Percentiles rank a stretch among this genome's conserved stretches.
These are phyloP conservation scores for Sus cebifrons DNA, from an alignment of 2,797 vertebrate genomes.

Conservation along the genomic window DNA sequence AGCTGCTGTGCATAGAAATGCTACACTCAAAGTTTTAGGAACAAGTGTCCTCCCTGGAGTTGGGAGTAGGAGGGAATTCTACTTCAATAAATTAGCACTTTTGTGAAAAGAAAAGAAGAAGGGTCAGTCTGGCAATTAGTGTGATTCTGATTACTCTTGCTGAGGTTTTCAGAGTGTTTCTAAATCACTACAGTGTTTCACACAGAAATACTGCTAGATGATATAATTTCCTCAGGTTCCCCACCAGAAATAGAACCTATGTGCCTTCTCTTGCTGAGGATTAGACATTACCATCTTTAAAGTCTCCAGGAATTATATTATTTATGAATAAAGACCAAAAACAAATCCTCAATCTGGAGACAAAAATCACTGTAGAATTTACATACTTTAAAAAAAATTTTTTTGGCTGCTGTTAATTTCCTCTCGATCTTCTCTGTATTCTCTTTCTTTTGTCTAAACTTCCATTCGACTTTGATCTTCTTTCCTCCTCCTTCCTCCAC, in stretches of 20 bases:
- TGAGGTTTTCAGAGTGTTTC: constrained; percentile 11
- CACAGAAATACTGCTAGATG: background rate
- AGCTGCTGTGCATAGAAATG: background rate
- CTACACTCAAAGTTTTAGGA: background rate
- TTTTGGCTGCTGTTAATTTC: background rate
- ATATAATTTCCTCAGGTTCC: background rate
- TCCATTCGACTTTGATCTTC: background rate
- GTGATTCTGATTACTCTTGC: background rate
- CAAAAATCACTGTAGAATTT: constrained; percentile 33
- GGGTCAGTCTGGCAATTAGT: background rate
- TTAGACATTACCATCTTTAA: background rate
- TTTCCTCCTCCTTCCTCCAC: background rate
- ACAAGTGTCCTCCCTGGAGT: background rate
- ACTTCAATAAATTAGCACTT: background rate
- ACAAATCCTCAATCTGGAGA: constrained; percentile 6
- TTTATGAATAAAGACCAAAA: constrained; percentile 58
- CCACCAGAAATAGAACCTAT: background rate
- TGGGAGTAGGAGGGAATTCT: background rate
- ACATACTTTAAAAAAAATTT: background rate
- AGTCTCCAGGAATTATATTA: constrained; percentile 56
- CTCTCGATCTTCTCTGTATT: background rate
- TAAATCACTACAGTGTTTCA: background rate
- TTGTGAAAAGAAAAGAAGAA: constrained; percentile 9
- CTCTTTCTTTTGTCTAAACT: background rate
- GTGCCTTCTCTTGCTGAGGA: background rate